Base-by-base conservation (phyloP, 2,888 invertebrate genomes). In the Lepetodrilus schrolli region DNA sequence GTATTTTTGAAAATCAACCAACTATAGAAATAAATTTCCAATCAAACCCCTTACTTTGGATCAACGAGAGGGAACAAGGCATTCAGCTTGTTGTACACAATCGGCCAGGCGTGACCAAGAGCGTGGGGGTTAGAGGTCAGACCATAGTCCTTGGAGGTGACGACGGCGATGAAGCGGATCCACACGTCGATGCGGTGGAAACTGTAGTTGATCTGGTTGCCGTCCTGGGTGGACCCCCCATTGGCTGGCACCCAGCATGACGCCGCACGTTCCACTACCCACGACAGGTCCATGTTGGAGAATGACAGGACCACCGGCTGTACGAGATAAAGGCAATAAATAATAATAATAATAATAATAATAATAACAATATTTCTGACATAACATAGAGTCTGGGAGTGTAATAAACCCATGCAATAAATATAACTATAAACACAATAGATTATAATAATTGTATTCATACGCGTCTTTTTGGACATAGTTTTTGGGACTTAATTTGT, bases 11-110 rank as follows among this genome's bases (percentile, higher is more conserved):
- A n/a, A n/a, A n/a, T n/a, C n/a, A n/a, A n/a, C n/a, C n/a, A n/a
- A n/a, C n/a, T n/a, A n/a, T n/a, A n/a, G n/a, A n/a, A n/a, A n/a
- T n/a, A n/a, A n/a, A n/a, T n/a, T n/a, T n/a, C n/a, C n/a, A n/a
- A n/a, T n/a, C n/a, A n/a, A n/a, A n/a, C n/a, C n/a, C n/a, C 87
- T 80, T 80, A 92, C 92, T 89, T 91, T 7, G 92, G 98, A 92
- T 99, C 99, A 17, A 99, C 95, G 73, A 97, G 96, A 48, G 95
- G 94, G 90, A 95, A 98, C 1, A 99, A 93, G 0, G 96, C 95
- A 84, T 96, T 96, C 71, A 99, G 94, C 82, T 99, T 93, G 0
- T 95, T 94, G 92, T 96, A 98, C 30, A 97, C 94, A 74, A 97
- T 95, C 0, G 98, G 97, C 99, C 99, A 99, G 2, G 98, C 96